Conservation (phyloP, 2,888 invertebrate species). For the Ophion ellenae region DNA sequence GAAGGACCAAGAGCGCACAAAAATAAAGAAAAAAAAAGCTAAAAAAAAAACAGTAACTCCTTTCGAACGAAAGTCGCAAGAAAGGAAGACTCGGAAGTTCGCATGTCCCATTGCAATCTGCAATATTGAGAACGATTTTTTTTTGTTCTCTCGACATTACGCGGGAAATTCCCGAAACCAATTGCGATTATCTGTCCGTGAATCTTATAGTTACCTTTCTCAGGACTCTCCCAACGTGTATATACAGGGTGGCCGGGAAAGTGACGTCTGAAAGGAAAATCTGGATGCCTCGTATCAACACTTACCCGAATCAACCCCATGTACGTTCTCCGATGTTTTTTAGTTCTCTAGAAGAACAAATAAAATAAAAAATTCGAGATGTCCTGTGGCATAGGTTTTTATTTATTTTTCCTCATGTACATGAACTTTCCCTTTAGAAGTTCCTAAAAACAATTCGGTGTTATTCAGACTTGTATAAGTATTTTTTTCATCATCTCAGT, state of each 20-base stretch:
- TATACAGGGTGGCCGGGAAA: no score
- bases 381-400: not conserved
- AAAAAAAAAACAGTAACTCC: conserved; percentile 28
- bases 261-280: no score
- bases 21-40: conserved; percentile 24
- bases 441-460: no score
- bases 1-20: conserved; percentile 11
- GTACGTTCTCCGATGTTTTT: no score
- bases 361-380: not conserved
- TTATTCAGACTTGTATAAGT: no score
- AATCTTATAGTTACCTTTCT: conserved; percentile 54
- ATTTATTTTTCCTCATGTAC: no score
- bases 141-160: conserved; percentile 61
- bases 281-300: no score
- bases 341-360: no score
- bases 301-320: no score
- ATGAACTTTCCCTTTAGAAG: no score
- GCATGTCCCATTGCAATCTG: conserved; percentile 77
- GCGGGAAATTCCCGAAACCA: conserved; percentile 73
- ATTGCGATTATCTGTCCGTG: conserved; percentile 79
- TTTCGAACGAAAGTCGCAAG: conserved; percentile 54
- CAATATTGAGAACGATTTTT: conserved; percentile 77
- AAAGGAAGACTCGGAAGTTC: conserved; percentile 67
- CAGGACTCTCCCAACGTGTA: conserved; percentile 16
- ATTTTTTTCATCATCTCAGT: no score